Base-by-base conservation (phyloP, 2,888 invertebrate species). In the Apamea monoglypha region DNA sequence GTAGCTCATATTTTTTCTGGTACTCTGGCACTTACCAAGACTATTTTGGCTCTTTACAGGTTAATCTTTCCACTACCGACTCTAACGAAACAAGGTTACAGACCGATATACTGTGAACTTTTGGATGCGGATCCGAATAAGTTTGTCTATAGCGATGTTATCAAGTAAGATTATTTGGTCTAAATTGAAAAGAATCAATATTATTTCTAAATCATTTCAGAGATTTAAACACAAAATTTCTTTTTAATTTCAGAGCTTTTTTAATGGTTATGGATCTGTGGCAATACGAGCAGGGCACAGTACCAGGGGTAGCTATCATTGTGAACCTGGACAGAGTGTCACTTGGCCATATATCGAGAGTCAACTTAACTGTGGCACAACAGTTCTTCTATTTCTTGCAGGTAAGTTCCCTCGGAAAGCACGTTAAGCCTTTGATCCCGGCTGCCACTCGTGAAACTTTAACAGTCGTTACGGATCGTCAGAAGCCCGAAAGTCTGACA, bases 381-480 rank as follows among this genome's bases (percentile, higher is more conserved):
- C 98, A 98, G 90, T 98, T 97, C 86, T 97, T 98, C 80, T 97
- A 96, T 84, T 98, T 97, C 90, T 93, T 98, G 76, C 98, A 98
- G 95, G 97, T 97, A 73, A n/a, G 76, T 40, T 40, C 40, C 40
- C 40, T 40, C 40, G 40, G 7, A 40, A 40, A 40, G 40, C 40
- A 40, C 40, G 40, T 40, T 40, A 40, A 40, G 7, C 40, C 40
- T 0, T 40, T 7, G 40, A 7, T 40, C 40, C 40, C 40, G 40
- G 40, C 40, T 40, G 7, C 7, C 40, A 40, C 7, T 40, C 40
- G 40, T 40, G 7, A 40, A 40, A 7, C 40, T 40, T 40, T 40
- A 3, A 40, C 40, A 40, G 40, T 40, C 40, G 40, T 7, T 40
- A 40, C 40, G 40, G 40, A 7, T 40, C 6, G 40, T 40, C 40